Percentiles rank a stretch among this genome's conserved stretches.
Evolutionary conservation across 2,888 invertebrate species (phyloP).

Genomic region (Trachelus tabidus): DNA sequence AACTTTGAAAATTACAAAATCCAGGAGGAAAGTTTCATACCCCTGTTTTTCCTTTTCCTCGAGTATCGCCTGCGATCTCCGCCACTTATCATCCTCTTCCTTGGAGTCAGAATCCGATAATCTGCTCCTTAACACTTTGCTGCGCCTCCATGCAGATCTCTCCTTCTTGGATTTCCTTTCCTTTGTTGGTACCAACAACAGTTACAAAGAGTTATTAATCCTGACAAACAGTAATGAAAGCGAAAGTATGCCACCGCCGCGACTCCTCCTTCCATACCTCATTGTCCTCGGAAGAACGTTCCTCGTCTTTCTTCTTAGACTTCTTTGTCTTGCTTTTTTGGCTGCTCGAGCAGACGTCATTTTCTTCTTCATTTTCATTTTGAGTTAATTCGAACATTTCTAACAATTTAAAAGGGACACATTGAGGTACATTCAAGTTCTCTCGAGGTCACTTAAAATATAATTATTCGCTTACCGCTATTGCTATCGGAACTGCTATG

Average conservation of each 20-base stretch:
- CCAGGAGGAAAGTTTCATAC: neutral
- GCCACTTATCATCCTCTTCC: conserved; percentile 44
- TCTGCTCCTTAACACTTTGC: conserved; percentile 46
- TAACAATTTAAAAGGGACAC: neutral
- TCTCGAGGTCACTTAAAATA: too few species aligned
- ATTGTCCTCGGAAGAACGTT: conserved; percentile 19
- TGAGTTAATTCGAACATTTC: neutral
- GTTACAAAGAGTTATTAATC: neutral
- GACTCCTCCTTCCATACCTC: conserved; percentile 9
- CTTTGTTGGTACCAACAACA: neutral
- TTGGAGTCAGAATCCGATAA: conserved; percentile 55
- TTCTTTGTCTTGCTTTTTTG: conserved; percentile 20
- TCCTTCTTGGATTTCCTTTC: conserved; percentile 12
- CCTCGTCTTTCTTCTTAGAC: conserved; percentile 15
- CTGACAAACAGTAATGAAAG: neutral
- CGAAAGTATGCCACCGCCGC: too few species aligned
- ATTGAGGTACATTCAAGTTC: too few species aligned
- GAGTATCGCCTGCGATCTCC: conserved; percentile 27
- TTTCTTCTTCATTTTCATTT: conserved; percentile 22
- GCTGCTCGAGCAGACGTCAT: conserved; percentile 25
- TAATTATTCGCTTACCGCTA: conserved; percentile 7
- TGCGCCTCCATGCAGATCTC: conserved; percentile 45
- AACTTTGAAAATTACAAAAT: too few species aligned
- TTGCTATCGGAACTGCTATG: conserved; percentile 27
- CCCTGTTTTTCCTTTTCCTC: conserved; percentile 25